Percentiles rank a stretch among this genome's conserved stretches.
Evolutionary conservation across 2,888 invertebrate species (phyloP).

Genomic region (Drosophila melanocephala): DNA sequence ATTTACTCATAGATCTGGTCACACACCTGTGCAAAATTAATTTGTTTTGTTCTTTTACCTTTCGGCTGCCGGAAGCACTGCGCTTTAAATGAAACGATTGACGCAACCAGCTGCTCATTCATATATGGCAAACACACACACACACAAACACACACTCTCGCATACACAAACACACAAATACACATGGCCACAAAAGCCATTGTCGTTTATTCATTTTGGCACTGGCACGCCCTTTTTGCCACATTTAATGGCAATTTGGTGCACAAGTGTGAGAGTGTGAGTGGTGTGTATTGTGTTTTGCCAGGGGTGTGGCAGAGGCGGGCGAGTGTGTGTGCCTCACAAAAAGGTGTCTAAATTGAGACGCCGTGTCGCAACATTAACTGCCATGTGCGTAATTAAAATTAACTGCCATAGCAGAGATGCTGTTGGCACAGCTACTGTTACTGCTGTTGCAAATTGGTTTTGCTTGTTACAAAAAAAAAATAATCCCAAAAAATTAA

Average conservation of each 20-base stretch:
- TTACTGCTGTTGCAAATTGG: slow-evolving; percentile 65
- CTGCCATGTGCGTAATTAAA: slow-evolving; percentile 78
- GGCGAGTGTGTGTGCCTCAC: slow-evolving; percentile 14
- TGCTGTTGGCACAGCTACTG: slow-evolving; percentile 19
- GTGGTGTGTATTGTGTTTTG: slow-evolving; percentile 18
- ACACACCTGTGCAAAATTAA: slow-evolving; percentile 70
- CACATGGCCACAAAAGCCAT: slow-evolving; percentile 64
- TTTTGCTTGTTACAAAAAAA: slow-evolving; percentile 67
- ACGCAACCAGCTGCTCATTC: slow-evolving; percentile 55
- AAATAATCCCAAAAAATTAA: slow-evolving; percentile 43
- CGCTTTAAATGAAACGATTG: slow-evolving; percentile 74
- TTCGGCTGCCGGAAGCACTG: slow-evolving; percentile 50
- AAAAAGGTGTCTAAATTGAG: slow-evolving; percentile 79
- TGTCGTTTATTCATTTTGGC: slow-evolving; percentile 73
- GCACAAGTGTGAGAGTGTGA: slow-evolving; percentile 20
- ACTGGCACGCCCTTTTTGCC: slow-evolving; percentile 38
- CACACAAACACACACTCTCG: background rate
- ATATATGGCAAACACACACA: slow-evolving; percentile 11
- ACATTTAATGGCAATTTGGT: slow-evolving; percentile 78
- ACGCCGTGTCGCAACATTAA: slow-evolving; percentile 77
- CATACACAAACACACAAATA: slow-evolving; percentile 1
- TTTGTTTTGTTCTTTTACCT: slow-evolving; percentile 75
- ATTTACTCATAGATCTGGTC: slow-evolving; percentile 26
- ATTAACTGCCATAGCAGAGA: slow-evolving; percentile 67
- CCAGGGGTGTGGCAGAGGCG: slow-evolving; percentile 4